These are phyloP conservation scores for Antidorcas marsupialis DNA, from an alignment of 2,113 vertebrate species.

Conservation along the genomic window DNA sequence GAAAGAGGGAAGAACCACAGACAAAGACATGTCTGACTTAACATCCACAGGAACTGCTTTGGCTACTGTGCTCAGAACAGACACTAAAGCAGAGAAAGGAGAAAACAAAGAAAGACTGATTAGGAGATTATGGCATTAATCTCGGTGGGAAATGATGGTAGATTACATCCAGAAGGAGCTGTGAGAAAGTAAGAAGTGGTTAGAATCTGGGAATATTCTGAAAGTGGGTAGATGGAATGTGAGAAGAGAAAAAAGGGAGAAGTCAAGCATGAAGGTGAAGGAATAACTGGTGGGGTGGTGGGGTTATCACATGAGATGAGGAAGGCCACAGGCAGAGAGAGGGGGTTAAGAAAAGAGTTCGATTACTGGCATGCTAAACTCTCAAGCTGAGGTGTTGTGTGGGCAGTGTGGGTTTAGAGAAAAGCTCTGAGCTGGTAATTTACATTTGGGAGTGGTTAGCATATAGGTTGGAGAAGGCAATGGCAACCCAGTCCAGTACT, in stretches of 20 bases:
- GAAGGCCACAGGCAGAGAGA: background rate
- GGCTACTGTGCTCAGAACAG: background rate
- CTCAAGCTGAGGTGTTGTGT: background rate
- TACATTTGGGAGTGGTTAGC: background rate
- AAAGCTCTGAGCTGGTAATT: background rate
- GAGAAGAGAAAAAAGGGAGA: background rate
- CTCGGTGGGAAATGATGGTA: background rate
- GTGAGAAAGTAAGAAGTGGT: background rate
- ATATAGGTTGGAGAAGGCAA: background rate
- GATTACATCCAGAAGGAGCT: background rate
- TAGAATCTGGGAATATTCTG: background rate
- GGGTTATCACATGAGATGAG: background rate
- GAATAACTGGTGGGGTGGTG: background rate
- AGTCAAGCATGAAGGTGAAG: background rate
- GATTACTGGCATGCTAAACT: background rate
- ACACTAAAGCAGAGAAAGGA: background rate
- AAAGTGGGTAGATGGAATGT: background rate
- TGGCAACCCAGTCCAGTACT: too few species aligned
- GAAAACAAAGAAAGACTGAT: background rate
- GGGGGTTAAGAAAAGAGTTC: background rate
- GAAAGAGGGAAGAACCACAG: background rate
- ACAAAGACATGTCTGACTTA: background rate
- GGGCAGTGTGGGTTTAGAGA: background rate
- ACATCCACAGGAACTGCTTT: background rate
- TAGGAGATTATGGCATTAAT: background rate